A percentile compares a stretch with the other conserved stretches of the same genome.
Evolutionary conservation across 2,113 vertebrate genomes (phyloP).

Genomic region (Peromyscus polionotus): DNA sequence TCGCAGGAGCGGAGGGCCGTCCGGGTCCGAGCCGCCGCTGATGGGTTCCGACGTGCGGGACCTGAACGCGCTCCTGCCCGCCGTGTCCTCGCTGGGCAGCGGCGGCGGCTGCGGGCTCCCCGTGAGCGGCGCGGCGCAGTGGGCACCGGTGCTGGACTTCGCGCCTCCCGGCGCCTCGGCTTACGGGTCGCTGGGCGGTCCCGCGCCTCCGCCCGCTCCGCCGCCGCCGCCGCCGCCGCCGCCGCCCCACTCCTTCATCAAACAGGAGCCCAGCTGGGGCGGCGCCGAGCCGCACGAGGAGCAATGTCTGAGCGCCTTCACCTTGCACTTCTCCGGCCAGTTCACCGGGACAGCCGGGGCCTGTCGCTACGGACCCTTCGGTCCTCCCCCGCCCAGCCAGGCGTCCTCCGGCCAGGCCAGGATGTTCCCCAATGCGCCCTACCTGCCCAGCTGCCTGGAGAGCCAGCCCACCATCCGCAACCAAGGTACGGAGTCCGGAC

Average conservation of each 20-base stretch:
- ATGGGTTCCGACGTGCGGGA: constrained; percentile 97
- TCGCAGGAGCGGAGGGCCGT: constrained; percentile 62
- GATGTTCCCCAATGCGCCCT: constrained; percentile 94
- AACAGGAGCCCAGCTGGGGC: constrained; percentile 97
- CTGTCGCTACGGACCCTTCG: constrained; percentile 94
- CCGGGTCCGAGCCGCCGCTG: constrained; percentile 81
- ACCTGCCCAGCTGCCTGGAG: constrained; percentile 95
- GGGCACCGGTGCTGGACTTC: constrained; percentile 97
- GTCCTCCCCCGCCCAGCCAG: constrained; percentile 89
- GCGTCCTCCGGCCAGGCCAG: constrained; percentile 90
- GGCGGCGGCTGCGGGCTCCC: constrained; percentile 92
- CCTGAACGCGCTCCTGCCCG: constrained; percentile 93
- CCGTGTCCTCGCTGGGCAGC: constrained; percentile 91
- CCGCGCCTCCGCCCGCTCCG: constrained; percentile 84
- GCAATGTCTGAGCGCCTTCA: constrained; percentile 97
- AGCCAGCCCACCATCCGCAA: constrained; percentile 92
- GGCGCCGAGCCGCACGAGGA: constrained; percentile 93
- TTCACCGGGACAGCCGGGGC: constrained; percentile 95
- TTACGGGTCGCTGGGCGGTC: constrained; percentile 87
- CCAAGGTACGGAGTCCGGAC: constrained; percentile 91
- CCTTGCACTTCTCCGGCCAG: constrained; percentile 97
- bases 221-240: constrained; percentile 89
- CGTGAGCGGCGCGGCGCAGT: constrained; percentile 93
- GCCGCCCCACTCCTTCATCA: constrained; percentile 96
- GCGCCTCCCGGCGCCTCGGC: constrained; percentile 90